A percentile compares a stretch with the other conserved stretches of the same genome.
Conservation (phyloP, 2,797 vertebrate species). For the Acanthurus leucopareius region DNA sequence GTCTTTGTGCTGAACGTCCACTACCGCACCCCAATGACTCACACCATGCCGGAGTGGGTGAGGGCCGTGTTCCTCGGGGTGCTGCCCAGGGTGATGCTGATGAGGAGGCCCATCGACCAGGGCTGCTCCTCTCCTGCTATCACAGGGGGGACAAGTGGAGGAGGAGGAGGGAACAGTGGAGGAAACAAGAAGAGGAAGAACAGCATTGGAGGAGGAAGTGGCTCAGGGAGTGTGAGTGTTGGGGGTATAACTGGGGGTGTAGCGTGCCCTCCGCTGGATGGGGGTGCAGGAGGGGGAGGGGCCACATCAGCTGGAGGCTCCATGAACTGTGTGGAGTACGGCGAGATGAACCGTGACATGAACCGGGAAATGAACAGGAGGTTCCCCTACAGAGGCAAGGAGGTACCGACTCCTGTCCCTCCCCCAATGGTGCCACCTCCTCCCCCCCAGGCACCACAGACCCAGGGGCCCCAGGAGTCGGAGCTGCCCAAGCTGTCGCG, state of each 20-base stretch:
- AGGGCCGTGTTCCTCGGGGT: constrained; percentile 87
- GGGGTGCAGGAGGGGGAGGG: constrained; percentile 64
- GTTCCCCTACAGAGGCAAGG: constrained; percentile 84
- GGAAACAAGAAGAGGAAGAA: constrained; percentile 74
- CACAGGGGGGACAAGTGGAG: constrained; percentile 54
- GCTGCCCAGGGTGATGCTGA: constrained; percentile 91
- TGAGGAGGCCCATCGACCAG: constrained; percentile 90
- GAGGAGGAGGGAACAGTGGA: constrained; percentile 37
- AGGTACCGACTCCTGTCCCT: constrained; percentile 81
- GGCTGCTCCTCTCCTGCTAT: constrained; percentile 66
- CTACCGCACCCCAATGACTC: constrained; percentile 92
- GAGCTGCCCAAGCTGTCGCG: constrained; percentile 72
- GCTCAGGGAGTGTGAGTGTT: constrained; percentile 74
- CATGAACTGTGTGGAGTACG: constrained; percentile 81
- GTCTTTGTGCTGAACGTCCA: constrained; percentile 96
- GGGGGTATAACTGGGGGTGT: constrained; percentile 81
- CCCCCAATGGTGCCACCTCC: constrained; percentile 68
- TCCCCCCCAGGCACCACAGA: constrained; percentile 59
- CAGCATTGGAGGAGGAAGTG: constrained; percentile 72
- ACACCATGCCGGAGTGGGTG: constrained; percentile 94
- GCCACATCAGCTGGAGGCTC: constrained; percentile 63
- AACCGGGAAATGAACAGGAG: constrained; percentile 78
- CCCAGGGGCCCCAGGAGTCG: constrained; percentile 73
- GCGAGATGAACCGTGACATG: constrained; percentile 74
- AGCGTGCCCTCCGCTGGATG: constrained; percentile 61